Conservation (phyloP, 2,888 invertebrate genomes). For the Pherbina coryleti region DNA sequence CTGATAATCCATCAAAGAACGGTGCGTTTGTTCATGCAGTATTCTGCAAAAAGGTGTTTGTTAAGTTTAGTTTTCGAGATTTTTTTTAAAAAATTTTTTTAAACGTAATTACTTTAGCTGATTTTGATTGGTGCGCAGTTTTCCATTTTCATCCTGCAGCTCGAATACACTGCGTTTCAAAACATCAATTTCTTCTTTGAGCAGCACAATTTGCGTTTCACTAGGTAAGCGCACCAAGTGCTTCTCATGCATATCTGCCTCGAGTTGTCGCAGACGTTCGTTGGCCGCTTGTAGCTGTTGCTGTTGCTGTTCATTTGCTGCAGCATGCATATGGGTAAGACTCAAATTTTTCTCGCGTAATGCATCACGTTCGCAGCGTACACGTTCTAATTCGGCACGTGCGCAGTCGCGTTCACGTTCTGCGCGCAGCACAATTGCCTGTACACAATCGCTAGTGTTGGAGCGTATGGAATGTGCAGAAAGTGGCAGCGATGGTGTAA, state of each 20-base stretch:
- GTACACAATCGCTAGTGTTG: conserved; percentile 62
- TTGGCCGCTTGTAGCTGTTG: conserved; percentile 71
- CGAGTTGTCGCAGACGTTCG: conserved; percentile 71
- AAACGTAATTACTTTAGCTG: conserved; percentile 73
- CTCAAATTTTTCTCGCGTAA: conserved; percentile 73
- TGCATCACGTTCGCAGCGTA: conserved; percentile 75
- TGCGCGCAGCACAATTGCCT: conserved; percentile 63
- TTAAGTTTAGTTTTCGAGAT: background rate
- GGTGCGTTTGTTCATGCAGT: conserved; percentile 83
- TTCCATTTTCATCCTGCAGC: conserved; percentile 72
- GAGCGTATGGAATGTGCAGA: conserved; percentile 44
- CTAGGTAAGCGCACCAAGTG: conserved; percentile 71
- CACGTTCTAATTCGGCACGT: conserved; percentile 71
- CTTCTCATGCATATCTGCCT: conserved; percentile 73
- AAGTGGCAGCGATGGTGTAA: conserved; percentile 39
- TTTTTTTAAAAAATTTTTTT: background rate
- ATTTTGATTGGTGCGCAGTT: conserved; percentile 72
- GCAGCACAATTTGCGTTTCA: conserved; percentile 71
- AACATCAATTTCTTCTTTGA: conserved; percentile 73
- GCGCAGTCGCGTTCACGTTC: conserved; percentile 72
- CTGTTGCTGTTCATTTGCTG: conserved; percentile 71
- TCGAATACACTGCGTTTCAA: conserved; percentile 71
- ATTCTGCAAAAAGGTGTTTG: conserved; percentile 71
- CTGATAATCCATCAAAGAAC: conserved; percentile 78
- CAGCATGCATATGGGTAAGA: conserved; percentile 69